Percentiles rank a stretch among this genome's conserved stretches.
Conservation (phyloP, 2,113 vertebrate genomes). For the Dromiciops gliroides region DNA sequence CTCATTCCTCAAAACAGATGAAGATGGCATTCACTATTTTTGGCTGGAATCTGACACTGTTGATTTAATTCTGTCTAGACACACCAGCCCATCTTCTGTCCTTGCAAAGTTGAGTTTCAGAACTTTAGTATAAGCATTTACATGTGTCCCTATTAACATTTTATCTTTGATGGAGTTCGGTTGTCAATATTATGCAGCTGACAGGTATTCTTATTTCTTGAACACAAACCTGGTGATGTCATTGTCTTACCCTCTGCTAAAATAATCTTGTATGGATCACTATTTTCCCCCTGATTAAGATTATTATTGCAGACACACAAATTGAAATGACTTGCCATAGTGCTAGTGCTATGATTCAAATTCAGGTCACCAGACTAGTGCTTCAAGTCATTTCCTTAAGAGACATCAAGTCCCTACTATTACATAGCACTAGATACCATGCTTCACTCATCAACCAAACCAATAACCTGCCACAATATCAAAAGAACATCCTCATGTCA, state of each 20-base stretch:
- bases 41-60: background rate
- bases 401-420: background rate
- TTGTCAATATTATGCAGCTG: background rate
- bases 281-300: background rate
- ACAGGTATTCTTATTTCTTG: background rate
- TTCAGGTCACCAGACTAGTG: background rate
- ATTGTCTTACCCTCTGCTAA: background rate
- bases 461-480: background rate
- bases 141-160: background rate
- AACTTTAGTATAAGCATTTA: background rate
- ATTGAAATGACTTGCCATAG: background rate
- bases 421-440: background rate
- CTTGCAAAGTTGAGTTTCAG: background rate
- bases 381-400: background rate
- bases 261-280: background rate
- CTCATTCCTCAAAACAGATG: background rate
- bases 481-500: background rate
- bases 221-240: background rate
- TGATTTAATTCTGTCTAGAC: background rate
- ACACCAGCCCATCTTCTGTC: background rate
- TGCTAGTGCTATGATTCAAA: background rate
- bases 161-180: background rate
- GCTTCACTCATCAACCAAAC: background rate
- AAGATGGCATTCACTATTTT: background rate
- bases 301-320: background rate